Percentiles rank a stretch among this genome's conserved stretches.
phyloP scores from a whole-genome alignment of 2,113 vertebrate genomes.

The Echinops telfairi region DNA sequence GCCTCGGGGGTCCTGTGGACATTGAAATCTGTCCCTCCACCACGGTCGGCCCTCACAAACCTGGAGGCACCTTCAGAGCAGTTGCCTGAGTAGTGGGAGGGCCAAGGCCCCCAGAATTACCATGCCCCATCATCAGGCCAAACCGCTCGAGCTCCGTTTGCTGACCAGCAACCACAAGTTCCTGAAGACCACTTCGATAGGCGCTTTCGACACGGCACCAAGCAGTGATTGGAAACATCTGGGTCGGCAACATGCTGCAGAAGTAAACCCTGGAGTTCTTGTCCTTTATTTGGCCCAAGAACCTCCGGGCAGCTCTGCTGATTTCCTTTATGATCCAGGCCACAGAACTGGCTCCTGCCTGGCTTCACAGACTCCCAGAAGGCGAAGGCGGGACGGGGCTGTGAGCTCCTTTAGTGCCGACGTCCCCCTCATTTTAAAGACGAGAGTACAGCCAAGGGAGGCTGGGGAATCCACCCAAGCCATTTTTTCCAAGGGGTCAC shows the following conservation, averaged over 20 bases:
- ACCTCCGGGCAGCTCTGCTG: background rate
- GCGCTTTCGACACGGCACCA: slow-evolving; percentile 17
- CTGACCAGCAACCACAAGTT: slow-evolving; percentile 54
- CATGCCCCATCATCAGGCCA: background rate
- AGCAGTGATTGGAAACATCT: slow-evolving; percentile 72
- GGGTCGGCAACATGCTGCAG: background rate
- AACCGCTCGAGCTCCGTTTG: background rate
- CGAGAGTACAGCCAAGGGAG: background rate
- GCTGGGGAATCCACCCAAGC: background rate
- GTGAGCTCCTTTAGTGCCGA: background rate
- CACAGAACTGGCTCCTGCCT: slow-evolving; percentile 43
- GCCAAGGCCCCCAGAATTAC: background rate
- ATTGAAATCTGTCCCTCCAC: background rate
- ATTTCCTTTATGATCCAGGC: slow-evolving; percentile 36
- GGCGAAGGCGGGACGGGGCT: background rate
- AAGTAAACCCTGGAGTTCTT: slow-evolving; percentile 16
- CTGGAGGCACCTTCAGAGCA: background rate
- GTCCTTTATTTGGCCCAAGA: slow-evolving; percentile 19
- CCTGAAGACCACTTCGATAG: slow-evolving; percentile 45
- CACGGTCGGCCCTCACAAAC: no score
- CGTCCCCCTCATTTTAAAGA: background rate
- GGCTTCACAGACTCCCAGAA: background rate
- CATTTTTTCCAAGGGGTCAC: background rate
- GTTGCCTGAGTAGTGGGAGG: background rate
- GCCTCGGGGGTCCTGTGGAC: background rate